Base-by-base conservation (phyloP, 2,888 invertebrate genomes). In the Coelinius sp. region DNA sequence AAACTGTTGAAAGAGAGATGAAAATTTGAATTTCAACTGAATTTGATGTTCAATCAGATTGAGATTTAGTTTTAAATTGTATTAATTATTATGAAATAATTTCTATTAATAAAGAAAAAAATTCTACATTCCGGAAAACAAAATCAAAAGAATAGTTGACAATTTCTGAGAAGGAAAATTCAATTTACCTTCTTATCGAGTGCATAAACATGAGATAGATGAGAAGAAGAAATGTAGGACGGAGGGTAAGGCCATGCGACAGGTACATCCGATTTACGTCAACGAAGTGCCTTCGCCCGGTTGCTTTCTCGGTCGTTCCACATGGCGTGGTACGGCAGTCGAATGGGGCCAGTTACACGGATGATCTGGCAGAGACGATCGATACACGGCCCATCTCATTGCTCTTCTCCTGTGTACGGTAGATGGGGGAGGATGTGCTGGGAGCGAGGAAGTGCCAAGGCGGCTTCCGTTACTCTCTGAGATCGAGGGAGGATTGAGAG, bases 301-400 rank as follows among this genome's bases (percentile, higher is more conserved):
- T 70, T 72, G 52, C 67, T 75, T 64, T 73, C 69, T 49, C 53
- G 72, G 67, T 69, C 68, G 71, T 56, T 73, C 68, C 70, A 73
- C 70, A 74, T 77, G 76, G 68, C 66, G 69, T 71, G 73, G 75
- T 71, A 76, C 71, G 63, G 69, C 59, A 22, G 25, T 71, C 69
- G 73, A 81, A 80, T 76, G 78, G 79, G 75, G 75, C 76, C 77
- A 75, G 76, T 79, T 75, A 77, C 68, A 79, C 75, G 77, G 75
- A 75, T 78, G 80, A 81, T 81, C 78, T 77, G 78, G 71, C 75
- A 75, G 71, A 77, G 72, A 78, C 73, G 77, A 76, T 78, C 81
- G 74, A 77, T 79, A 75, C 14, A 20, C 74, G 65, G 66, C 53
- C 65, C 24, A 35, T 44, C 20, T 53, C 66, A n/a, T 10, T 38